phyloP scores from a whole-genome alignment of 1,140 invertebrate genomes.

The Trichonephila inaurata region DNA sequence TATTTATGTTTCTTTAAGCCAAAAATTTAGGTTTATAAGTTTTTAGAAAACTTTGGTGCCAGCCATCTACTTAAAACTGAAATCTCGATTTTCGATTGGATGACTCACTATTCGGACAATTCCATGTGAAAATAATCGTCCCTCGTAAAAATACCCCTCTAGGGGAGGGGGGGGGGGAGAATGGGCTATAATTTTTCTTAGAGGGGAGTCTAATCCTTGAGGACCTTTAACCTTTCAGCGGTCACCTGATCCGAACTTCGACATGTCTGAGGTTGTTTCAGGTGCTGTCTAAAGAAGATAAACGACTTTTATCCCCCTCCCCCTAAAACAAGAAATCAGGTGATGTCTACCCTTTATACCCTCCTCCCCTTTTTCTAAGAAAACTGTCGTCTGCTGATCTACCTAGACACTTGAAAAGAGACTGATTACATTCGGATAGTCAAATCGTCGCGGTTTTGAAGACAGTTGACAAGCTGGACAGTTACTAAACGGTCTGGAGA shows the following conservation, averaged over 20 bases:
- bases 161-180: neutral
- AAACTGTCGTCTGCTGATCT: neutral
- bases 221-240: neutral
- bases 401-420: neutral
- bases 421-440: neutral
- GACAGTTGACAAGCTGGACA: neutral
- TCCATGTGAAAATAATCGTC: neutral
- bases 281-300: neutral
- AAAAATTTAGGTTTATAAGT: too few species aligned
- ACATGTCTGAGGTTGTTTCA: neutral
- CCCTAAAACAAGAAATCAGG: neutral
- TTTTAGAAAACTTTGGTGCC: too few species aligned
- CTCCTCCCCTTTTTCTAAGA: neutral
- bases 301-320: neutral
- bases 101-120: neutral
- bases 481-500: neutral
- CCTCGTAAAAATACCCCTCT: slow-evolving; percentile 5
- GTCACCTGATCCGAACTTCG: neutral
- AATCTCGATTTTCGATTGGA: neutral
- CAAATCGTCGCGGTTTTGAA: neutral
- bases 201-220: neutral
- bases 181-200: neutral
- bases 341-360: neutral
- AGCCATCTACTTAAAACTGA: too few species aligned
- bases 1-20: too few species aligned